Conservation (phyloP, 2,888 invertebrate genomes). For the Atethmia centrago region DNA sequence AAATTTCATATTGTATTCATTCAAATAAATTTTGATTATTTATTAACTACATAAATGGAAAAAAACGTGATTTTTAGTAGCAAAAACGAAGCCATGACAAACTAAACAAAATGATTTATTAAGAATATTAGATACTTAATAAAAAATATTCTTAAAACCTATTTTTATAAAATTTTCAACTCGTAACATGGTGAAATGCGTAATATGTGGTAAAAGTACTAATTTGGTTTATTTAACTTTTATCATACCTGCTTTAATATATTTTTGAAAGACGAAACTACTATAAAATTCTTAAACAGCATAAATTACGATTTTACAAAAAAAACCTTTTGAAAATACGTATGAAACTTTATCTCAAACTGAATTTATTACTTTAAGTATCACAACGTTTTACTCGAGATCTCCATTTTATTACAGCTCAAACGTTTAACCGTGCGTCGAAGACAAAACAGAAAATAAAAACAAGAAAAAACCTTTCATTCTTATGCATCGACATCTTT, state of each 20-base stretch:
- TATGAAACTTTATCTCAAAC: slow-evolving; percentile 35
- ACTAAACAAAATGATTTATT: too few relatives aligned
- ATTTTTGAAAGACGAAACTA: slow-evolving; percentile 1
- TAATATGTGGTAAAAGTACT: neutral
- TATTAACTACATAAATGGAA: neutral
- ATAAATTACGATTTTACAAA: slow-evolving; percentile 21
- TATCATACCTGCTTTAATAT: neutral
- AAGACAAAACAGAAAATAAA: slow-evolving; percentile 53
- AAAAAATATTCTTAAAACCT: neutral
- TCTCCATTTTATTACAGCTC: slow-evolving; percentile 40
- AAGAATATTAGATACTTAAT: neutral
- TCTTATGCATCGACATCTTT: slow-evolving; percentile 68
- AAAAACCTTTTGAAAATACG: slow-evolving; percentile 31
- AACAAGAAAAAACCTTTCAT: slow-evolving; percentile 36
- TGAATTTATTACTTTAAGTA: slow-evolving; percentile 37
- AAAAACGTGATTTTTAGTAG: too few relatives aligned
- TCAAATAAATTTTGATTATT: too few relatives aligned
- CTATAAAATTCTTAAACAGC: slow-evolving; percentile 15
- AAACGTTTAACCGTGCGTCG: slow-evolving; percentile 47
- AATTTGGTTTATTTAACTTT: neutral
- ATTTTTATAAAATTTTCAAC: neutral
- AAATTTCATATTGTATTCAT: neutral
- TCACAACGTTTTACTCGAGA: slow-evolving; percentile 18
- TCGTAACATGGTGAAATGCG: neutral
- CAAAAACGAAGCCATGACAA: neutral